Base-by-base conservation (phyloP, 2,113 vertebrate genomes). In the Bubo blakistoni region DNA sequence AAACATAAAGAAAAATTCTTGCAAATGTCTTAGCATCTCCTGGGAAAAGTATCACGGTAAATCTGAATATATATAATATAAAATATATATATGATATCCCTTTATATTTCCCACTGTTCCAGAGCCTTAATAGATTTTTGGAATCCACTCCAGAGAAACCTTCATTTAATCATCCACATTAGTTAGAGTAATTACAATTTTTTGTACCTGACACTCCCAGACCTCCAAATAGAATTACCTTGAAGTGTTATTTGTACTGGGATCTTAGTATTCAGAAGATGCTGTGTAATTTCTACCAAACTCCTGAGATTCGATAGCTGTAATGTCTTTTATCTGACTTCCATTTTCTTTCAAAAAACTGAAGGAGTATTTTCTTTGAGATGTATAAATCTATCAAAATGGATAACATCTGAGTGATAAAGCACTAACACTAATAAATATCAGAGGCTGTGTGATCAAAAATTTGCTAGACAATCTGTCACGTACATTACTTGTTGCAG, bases 311-410 rank as follows among this genome's bases (percentile, higher is more conserved):
- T 84, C 13, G 0, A 91, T 74, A 92, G 91, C 52, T 85, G 18
- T 90, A 80, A 90, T 83, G 91, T 89, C 95, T 98, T 98, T 97
- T 97, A 97, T 96, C 96, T 98, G 95, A 97, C 94, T 97, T 98
- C 86, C 54, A 95, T 90, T 96, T 98, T 98, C 81, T 96, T 96
- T 96, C 95, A 96, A 81, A 96, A 97, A 96, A 85, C 47, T 32
- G 55, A 96, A 93, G 44, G 46, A 40, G 22, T 81, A 73, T 97
- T 97, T 97, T 94, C 89, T 97, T 96, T 92, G 86, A 97, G 86
- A 89, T 77, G 46, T 82, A 92, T 93, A 95, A 97, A 93, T 61
- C 47, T 86, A 96, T 95, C 94, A 94, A 80, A 96, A 89, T 42
- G 42, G 79, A 92, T 96, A 93, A 69, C 71, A 96, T 90, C 71